Evolutionary conservation across 1,140 invertebrate genomes (phyloP).

Genomic region (Cheumatopsyche charites): DNA sequence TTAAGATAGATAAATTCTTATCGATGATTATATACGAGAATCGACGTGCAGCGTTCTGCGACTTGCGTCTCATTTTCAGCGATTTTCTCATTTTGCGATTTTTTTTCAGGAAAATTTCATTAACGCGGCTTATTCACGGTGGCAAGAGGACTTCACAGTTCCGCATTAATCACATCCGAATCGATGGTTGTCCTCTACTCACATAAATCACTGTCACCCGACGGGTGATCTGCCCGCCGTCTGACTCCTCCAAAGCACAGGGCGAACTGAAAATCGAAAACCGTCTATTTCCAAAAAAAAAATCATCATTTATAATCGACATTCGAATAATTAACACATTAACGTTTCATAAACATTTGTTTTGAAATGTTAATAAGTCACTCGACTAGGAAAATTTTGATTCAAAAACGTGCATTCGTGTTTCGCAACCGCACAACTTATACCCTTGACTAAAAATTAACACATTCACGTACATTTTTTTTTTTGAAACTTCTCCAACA

Average conservation of each 20-base stretch:
- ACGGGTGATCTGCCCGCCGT: constrained; percentile 22
- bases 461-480: not conserved
- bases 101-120: constrained; percentile 23
- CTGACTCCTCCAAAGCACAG: constrained; percentile 7
- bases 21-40: too few species aligned
- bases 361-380: too few species aligned
- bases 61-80: too few species aligned
- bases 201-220: constrained; percentile 45
- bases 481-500: constrained; percentile 2
- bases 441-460: not conserved
- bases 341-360: too few species aligned
- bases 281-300: not conserved
- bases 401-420: not conserved
- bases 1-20: too few species aligned
- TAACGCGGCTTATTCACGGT: constrained; percentile 24
- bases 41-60: too few species aligned
- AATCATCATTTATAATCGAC: too few species aligned
- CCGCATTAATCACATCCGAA: constrained; percentile 45
- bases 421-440: too few species aligned
- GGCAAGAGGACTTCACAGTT: constrained; percentile 8
- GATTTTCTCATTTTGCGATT: too few species aligned
- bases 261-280: not conserved
- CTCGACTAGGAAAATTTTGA: too few species aligned
- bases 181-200: constrained; percentile 36
- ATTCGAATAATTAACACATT: too few species aligned